Evolutionary conservation across 1,140 invertebrate genomes (phyloP), one percentile per base, ranked within the genome.

Genomic region (Heliconius melpomene): DNA sequence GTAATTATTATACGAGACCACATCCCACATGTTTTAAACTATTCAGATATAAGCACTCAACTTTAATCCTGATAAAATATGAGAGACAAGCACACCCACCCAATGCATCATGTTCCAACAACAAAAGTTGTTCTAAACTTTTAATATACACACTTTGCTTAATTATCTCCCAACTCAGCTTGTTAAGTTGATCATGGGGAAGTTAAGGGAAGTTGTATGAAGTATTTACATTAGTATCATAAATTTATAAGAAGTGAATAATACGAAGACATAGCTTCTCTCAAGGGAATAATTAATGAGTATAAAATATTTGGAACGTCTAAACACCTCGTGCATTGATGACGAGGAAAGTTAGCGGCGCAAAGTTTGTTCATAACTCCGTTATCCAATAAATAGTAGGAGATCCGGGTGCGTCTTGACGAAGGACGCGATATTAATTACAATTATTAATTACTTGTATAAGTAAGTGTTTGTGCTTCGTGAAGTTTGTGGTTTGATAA

Each of bases 221-320:
- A 92, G 91, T 93, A 93, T 93, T 92, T 90, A 92, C 91, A 93
- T 92, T 92, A 86, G 90, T 89, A 88, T 89, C 92, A 92, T 93
- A 93, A 93, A 93, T 93, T 92, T 88, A 86, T 92, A 92, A 92
- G 89, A 91, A 92, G 86, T 88, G 76, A 83, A 83, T 87, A 87
- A 91, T 89, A 84, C 86, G 84, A 79, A 77, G 86, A 90, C 87
- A 87, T 85, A 79, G 73, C 83, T 75, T 85, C 85, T 70, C 87
- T 84, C 84, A 57, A 78, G 83, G 72, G 84, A 85, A 91, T 91
- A 91, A 91, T 90, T 92, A 91, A 92, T 91, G 88, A 86, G 84
- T 80, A 86, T 86, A 84, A 85, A 89, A 90, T 92, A 88, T 88
- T 92, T 84, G 78, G 84, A 86, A 91, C 88, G 86, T 83, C 83